Evolutionary conservation across 2,113 vertebrate genomes (phyloP).

Genomic region (Menidia beryllina): DNA sequence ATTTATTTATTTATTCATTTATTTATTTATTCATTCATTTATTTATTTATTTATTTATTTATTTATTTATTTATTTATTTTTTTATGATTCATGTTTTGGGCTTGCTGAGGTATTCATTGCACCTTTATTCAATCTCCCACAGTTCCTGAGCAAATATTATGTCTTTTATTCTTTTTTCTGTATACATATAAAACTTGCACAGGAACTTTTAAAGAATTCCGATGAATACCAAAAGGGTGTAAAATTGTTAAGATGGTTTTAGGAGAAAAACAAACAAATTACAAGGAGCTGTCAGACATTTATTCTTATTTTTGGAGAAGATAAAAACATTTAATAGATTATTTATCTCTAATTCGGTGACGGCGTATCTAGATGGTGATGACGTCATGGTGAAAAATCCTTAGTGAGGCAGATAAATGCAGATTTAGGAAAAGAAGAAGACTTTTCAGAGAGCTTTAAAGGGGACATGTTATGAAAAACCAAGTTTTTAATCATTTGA

Average conservation of each 20-base stretch:
- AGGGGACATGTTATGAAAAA: too few species aligned
- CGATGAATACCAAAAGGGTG: conserved; percentile 52
- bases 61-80: too few species aligned
- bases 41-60: too few species aligned
- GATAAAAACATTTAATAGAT: neutral
- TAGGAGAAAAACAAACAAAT: conserved; percentile 58
- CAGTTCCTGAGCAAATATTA: conserved; percentile 79
- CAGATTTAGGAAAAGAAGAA: too few species aligned
- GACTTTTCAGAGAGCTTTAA: too few species aligned
- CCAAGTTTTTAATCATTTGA: too few species aligned
- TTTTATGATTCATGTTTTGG: conserved; percentile 61
- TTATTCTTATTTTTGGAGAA: conserved; percentile 23
- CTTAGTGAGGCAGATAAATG: too few species aligned
- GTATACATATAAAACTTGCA: conserved; percentile 75
- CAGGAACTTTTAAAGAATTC: conserved; percentile 64
- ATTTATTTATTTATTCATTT: too few species aligned
- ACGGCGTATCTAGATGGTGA: neutral
- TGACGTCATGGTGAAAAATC: too few species aligned
- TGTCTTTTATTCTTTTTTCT: conserved; percentile 67
- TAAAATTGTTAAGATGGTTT: conserved; percentile 34
- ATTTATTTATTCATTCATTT: too few species aligned
- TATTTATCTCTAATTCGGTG: neutral
- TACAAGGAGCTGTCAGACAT: conserved; percentile 37
- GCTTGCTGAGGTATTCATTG: conserved; percentile 61
- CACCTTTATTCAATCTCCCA: conserved; percentile 68